Conservation (phyloP, 1,140 invertebrate species). For the Archivesica marissinica region DNA sequence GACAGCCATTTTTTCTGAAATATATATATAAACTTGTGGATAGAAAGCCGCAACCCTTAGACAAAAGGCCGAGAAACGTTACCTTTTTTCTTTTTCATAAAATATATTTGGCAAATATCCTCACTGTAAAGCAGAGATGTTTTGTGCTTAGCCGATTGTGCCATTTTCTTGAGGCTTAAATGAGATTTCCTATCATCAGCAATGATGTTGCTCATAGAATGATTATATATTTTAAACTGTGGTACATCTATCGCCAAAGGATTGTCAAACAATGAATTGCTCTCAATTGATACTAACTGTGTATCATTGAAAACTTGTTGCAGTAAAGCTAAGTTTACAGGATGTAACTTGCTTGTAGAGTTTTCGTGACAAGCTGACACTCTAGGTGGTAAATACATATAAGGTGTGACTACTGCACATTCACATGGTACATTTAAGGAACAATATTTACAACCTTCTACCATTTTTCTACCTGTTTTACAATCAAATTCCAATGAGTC, state of each 20-base stretch:
- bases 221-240: constrained; percentile 36
- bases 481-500: not conserved
- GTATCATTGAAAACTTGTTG: constrained; percentile 25
- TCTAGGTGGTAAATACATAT: not conserved
- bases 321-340: not conserved
- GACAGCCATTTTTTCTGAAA: no score
- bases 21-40: no score
- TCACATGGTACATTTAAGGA: not conserved
- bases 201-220: constrained; percentile 25
- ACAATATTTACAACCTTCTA: constrained; percentile 9
- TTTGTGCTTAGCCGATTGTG: not conserved
- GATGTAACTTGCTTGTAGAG: not conserved
- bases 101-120: no score
- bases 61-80: no score
- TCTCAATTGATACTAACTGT: constrained; percentile 3
- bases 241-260: constrained; percentile 19
- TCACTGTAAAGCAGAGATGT: no score
- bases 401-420: not conserved
- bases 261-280: constrained; percentile 35
- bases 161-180: constrained; percentile 25
- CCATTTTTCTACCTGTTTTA: not conserved
- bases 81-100: no score
- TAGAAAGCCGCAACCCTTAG: no score
- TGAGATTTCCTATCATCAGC: constrained; percentile 24
- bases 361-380: constrained; percentile 6